A percentile compares a stretch with the other conserved stretches of the same genome.
These are phyloP conservation scores for Siniperca obscura DNA, from an alignment of 2,797 vertebrate species.

Conservation along the genomic window DNA sequence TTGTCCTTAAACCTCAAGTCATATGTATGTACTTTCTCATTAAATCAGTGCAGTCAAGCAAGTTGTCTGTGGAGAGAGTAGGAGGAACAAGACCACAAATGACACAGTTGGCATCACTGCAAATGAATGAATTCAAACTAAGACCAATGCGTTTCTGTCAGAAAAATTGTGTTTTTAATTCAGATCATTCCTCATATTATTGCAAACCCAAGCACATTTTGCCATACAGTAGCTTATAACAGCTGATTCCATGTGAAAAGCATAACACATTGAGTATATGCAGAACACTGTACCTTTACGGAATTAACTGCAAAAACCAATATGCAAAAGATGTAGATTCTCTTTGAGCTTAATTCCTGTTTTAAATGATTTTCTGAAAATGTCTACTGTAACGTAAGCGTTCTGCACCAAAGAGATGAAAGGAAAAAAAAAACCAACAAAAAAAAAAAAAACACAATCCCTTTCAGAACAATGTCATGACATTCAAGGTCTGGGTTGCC, in stretches of 20 bases:
- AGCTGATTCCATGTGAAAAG: constrained; percentile 80
- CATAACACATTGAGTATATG: constrained; percentile 72
- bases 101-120: background rate
- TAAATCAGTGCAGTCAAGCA: constrained; percentile 1
- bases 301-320: constrained; percentile 72
- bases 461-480: constrained; percentile 86
- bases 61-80: background rate
- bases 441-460: constrained; percentile 77
- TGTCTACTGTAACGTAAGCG: constrained; percentile 69
- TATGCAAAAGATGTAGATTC: constrained; percentile 60
- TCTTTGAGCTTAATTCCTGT: constrained; percentile 61
- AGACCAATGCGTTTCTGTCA: constrained; percentile 42
- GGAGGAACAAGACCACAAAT: background rate
- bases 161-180: constrained; percentile 71
- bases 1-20: background rate
- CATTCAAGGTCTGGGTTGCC: constrained; percentile 85
- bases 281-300: constrained; percentile 84
- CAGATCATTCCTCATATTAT: constrained; percentile 70
- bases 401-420: constrained; percentile 75
- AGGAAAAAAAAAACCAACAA: constrained; percentile 64
- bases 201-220: constrained; percentile 75
- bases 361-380: constrained; percentile 65
- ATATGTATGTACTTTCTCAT: background rate
- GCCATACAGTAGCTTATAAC: constrained; percentile 72
- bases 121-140: constrained; percentile 46